Conservation (phyloP, 2,888 invertebrate species). For the Alloscopus bannaensis region DNA sequence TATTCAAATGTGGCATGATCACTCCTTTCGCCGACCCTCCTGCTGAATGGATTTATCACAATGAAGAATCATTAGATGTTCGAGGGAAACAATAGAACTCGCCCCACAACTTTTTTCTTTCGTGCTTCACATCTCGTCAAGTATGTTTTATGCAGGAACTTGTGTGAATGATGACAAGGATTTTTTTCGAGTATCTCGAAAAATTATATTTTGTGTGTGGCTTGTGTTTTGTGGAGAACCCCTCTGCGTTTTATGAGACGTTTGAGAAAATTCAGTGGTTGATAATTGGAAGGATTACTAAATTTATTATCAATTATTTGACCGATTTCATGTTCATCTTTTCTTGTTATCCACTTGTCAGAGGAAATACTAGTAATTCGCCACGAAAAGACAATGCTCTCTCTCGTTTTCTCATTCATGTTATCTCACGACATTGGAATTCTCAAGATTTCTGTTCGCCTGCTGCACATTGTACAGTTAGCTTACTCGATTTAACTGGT, state of each 20-base stretch:
- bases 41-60: no score
- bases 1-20: no score
- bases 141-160: slow-evolving; percentile 13
- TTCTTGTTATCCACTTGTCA: slow-evolving; percentile 21
- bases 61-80: no score
- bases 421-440: no score
- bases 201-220: slow-evolving; percentile 38
- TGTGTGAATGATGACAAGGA: slow-evolving; percentile 40
- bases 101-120: slow-evolving; percentile 43
- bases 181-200: slow-evolving; percentile 31
- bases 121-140: slow-evolving; percentile 46
- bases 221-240: no score
- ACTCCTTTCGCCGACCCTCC: no score
- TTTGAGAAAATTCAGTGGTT: not conserved
- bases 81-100: slow-evolving; percentile 47
- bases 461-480: not conserved
- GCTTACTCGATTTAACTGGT: not conserved
- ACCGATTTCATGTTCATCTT: slow-evolving; percentile 31
- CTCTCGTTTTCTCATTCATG: not conserved
- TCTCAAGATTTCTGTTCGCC: not conserved
- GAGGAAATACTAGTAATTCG: not conserved
- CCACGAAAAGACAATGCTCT: not conserved
- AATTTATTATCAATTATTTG: slow-evolving; percentile 46
- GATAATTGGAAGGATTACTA: slow-evolving; percentile 41
- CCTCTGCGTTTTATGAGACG: not conserved